These are phyloP conservation scores for Camponotus pennsylvanicus DNA, from an alignment of 1,140 invertebrate species.

Conservation along the genomic window DNA sequence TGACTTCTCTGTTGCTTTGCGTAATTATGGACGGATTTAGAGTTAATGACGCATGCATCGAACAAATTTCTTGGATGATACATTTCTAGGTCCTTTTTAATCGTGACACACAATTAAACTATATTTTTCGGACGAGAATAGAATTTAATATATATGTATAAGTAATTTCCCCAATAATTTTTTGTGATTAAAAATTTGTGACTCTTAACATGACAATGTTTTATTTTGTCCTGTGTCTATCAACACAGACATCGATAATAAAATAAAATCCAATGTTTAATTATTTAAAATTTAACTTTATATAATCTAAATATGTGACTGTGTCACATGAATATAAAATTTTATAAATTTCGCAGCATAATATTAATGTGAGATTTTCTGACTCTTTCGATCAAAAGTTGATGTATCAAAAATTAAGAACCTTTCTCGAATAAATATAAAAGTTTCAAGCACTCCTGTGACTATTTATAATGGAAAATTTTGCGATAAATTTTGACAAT, in stretches of 20 bases:
- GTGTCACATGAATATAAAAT: too few relatives aligned
- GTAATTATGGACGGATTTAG: conserved; percentile 61
- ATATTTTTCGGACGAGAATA: neutral
- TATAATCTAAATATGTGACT: too few relatives aligned
- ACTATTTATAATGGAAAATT: neutral
- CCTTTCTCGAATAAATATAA: too few relatives aligned
- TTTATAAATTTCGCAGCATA: neutral
- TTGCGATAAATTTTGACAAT: neutral
- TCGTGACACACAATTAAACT: neutral
- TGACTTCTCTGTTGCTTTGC: conserved; percentile 48
- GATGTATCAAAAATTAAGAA: too few relatives aligned
- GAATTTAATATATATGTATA: neutral
- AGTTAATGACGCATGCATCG: neutral
- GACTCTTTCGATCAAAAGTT: too few relatives aligned
- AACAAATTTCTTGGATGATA: neutral
- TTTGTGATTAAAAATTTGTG: too few relatives aligned
- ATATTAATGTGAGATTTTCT: neutral
- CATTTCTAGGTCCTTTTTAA: neutral
- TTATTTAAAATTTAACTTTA: too few relatives aligned
- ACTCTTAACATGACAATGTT: too few relatives aligned
- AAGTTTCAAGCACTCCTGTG: neutral
- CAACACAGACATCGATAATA: too few relatives aligned
- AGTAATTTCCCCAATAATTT: too few relatives aligned
- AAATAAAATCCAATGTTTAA: too few relatives aligned
- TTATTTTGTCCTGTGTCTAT: too few relatives aligned